Evolutionary conservation across 2,797 vertebrate genomes (phyloP), one percentile per base, ranked within the genome.

Genomic region (Cyclopterus lumpus): DNA sequence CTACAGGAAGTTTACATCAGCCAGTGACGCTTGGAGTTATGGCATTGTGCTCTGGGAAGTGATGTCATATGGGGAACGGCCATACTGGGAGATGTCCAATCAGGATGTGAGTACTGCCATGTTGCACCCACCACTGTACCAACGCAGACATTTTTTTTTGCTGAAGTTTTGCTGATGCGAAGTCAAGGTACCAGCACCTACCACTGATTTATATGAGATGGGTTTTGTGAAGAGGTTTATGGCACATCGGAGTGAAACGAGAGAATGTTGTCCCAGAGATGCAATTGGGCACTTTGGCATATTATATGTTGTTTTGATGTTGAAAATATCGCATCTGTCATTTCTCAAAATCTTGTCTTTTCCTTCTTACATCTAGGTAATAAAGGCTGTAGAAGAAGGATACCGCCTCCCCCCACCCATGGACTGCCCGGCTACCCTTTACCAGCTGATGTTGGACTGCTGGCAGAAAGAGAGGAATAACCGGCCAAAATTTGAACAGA

Each of bases 391-490:
- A 65, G 98, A 99, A 79, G 98, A 99, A 91, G 98, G 98, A 63
- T 99, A 99, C 89, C 96, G 97, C 53, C 92, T 99, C 86, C 98
- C 98, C 1, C 97, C 98, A 24, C 98, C 98, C 64, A 99, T 99
- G 98, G 98, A 99, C 95, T 99, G 98, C 88, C 97, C 98, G 65
- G 97, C 98, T 72, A 97, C 97, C 26, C 95, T 99, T 64, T 99
- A 99, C 91, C 98, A 99, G 93, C 94, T 99, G 91, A 99, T 99
- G 98, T 90, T 99, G 86, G 98, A 99, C 94, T 99, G 98, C 86
- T 99, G 97, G 98, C 98, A 99, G 93, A 99, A 99, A 77, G 98
- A 99, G 91, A 95, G 98, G 69, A 99, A 99, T 94, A 98, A 97
- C 94, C 96, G 98, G 61, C 98, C 98, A 28, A 99, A 98, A 90